phyloP scores from a whole-genome alignment of 2,797 vertebrate genomes.

The Danionella dracula region DNA sequence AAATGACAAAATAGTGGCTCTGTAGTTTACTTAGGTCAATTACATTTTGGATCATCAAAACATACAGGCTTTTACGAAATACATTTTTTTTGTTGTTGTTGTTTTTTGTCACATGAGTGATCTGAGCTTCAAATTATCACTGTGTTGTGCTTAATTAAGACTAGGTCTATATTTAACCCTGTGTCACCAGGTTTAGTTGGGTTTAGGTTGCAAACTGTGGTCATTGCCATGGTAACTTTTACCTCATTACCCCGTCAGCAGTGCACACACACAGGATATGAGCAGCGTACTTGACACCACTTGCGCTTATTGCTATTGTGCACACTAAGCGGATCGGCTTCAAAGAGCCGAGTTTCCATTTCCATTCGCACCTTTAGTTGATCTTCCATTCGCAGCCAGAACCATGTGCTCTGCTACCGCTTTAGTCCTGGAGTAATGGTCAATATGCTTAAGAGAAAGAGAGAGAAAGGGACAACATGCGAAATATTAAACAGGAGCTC shows the following conservation, averaged over 20 bases:
- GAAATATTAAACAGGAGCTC: not conserved
- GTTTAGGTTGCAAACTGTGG: conserved; percentile 64
- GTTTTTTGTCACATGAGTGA: too few species aligned
- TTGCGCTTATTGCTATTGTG: conserved; percentile 34
- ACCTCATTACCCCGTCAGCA: conserved; percentile 40
- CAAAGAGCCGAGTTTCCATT: conserved; percentile 21
- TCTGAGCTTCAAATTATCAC: too few species aligned
- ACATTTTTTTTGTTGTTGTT: too few species aligned
- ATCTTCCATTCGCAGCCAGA: conserved; percentile 75
- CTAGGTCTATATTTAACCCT: conserved; percentile 69
- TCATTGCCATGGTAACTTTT: conserved; percentile 59
- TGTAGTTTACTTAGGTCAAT: too few species aligned
- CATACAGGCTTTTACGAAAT: too few species aligned
- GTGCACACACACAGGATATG: conserved; percentile 12
- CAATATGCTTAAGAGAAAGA: conserved; percentile 76
- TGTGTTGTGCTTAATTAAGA: conserved; percentile 34
- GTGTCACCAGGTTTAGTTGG: conserved; percentile 57
- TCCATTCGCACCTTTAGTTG: conserved; percentile 71
- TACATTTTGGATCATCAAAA: too few species aligned
- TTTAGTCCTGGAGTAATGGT: conserved; percentile 95
- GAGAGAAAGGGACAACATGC: not conserved
- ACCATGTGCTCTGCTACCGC: conserved; percentile 86
- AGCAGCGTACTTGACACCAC: conserved; percentile 22
- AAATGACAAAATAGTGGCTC: too few species aligned
- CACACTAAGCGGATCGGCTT: conserved; percentile 19